These are phyloP conservation scores for Setophaga petechia DNA, from an alignment of 2,113 vertebrate species.

Conservation along the genomic window DNA sequence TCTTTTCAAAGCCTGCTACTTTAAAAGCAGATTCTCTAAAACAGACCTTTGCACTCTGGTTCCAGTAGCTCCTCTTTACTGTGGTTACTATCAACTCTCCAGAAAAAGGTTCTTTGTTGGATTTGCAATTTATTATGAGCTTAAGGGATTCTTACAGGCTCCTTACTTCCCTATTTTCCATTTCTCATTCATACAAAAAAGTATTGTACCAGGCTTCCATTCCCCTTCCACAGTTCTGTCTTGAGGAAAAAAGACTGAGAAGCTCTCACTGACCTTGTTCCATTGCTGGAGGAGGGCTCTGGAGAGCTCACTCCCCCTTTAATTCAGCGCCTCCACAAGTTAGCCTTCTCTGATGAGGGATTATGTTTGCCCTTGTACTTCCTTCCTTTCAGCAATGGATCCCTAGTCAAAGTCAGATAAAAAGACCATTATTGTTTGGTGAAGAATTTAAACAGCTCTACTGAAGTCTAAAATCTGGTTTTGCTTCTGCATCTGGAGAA, in stretches of 20 bases:
- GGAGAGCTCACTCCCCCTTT: background rate
- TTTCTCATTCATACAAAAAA: background rate
- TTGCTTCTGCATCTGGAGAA: background rate
- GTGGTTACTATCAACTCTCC: background rate
- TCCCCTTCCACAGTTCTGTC: background rate
- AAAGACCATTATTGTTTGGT: background rate
- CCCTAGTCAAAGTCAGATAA: background rate
- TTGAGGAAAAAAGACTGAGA: background rate
- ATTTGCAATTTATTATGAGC: background rate
- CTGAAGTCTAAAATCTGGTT: background rate
- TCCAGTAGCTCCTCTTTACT: background rate
- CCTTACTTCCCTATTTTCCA: background rate
- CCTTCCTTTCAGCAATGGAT: background rate
- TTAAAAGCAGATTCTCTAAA: background rate
- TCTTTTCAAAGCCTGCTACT: background rate
- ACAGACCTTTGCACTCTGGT: background rate
- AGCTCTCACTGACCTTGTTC: background rate
- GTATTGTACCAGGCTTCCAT: background rate
- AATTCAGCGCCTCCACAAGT: fast-evolving
- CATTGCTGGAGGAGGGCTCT: background rate
- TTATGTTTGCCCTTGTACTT: background rate
- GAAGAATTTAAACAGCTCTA: background rate
- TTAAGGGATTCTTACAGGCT: background rate
- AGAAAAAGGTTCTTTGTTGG: background rate
- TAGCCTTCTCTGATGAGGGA: background rate